These are phyloP conservation scores for Drosophila atroscutellata DNA, from an alignment of 2,888 invertebrate genomes.

Conservation along the genomic window DNA sequence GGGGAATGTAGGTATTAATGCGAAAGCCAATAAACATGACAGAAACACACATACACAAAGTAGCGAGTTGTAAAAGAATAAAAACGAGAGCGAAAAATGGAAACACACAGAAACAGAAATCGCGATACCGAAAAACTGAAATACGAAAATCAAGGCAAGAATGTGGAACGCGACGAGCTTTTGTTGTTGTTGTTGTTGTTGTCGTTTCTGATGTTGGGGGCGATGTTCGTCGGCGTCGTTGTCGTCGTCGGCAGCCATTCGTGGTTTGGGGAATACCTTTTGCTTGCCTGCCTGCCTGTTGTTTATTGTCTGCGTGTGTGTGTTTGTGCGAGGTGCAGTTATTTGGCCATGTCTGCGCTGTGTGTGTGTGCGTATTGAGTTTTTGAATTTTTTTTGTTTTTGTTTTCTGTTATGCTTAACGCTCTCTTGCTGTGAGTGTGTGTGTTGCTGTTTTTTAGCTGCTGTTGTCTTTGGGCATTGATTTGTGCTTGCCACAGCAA, in stretches of 20 bases:
- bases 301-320: slow-evolving; percentile 33
- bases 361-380: slow-evolving; percentile 22
- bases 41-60: slow-evolving; percentile 26
- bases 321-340: slow-evolving; percentile 65
- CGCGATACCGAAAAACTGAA: slow-evolving; percentile 45
- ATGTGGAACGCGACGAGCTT: slow-evolving; percentile 72
- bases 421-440: slow-evolving; percentile 48
- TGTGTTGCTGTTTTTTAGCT: slow-evolving; percentile 1
- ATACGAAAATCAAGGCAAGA: slow-evolving; percentile 64
- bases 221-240: slow-evolving; percentile 53
- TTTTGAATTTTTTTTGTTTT: slow-evolving; percentile 29
- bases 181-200: slow-evolving; percentile 34
- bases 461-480: slow-evolving; percentile 58
- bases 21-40: slow-evolving; percentile 46
- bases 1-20: slow-evolving; percentile 8
- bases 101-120: slow-evolving; percentile 56
- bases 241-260: slow-evolving; percentile 54
- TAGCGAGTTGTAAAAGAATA: slow-evolving; percentile 49
- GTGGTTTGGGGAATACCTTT: slow-evolving; percentile 79
- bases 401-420: slow-evolving; percentile 35
- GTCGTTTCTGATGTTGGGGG: slow-evolving; percentile 50
- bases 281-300: slow-evolving; percentile 35
- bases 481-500: slow-evolving; percentile 60
- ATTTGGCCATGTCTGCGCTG: slow-evolving; percentile 64
- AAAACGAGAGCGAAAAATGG: slow-evolving; percentile 77